Evolutionary conservation across 2,113 vertebrate species (phyloP).

Genomic region (Cercopithecus mona): DNA sequence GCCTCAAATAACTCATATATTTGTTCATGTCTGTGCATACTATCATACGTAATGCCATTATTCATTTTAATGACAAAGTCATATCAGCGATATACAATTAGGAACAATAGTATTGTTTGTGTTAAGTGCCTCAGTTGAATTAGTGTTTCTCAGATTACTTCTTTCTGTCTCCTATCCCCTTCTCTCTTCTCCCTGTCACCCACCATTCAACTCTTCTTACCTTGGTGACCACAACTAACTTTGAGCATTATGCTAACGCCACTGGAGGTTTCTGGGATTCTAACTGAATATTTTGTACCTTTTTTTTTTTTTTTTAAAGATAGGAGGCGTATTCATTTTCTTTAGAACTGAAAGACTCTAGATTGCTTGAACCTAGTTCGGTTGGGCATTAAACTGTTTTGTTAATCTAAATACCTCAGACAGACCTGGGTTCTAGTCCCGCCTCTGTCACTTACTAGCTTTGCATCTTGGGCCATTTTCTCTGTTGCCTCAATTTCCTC

Average conservation of each 20-base stretch:
- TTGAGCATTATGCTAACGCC: background rate
- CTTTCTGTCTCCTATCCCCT: background rate
- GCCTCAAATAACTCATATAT: background rate
- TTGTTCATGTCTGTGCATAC: background rate
- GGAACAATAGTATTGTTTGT: constrained; percentile 14
- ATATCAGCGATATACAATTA: background rate
- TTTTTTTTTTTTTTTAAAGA: background rate
- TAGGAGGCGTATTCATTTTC: background rate
- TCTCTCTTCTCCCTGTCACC: background rate
- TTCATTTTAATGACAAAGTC: constrained; percentile 15
- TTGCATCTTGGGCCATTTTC: background rate
- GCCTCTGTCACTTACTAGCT: background rate
- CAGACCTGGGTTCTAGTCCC: background rate
- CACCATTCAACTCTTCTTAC: background rate
- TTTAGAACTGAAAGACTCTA: constrained; percentile 14
- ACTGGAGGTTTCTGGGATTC: background rate
- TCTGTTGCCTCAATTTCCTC: background rate
- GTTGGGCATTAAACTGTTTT: constrained; percentile 30
- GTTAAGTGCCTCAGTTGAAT: constrained; percentile 16
- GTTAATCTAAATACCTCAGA: background rate
- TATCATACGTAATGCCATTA: background rate
- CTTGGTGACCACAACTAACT: background rate
- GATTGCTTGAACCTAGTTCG: background rate
- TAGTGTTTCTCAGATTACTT: background rate
- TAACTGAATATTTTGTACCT: background rate